phyloP scores from a whole-genome alignment of 2,888 invertebrate species.

The Parnassius mnemosyne region DNA sequence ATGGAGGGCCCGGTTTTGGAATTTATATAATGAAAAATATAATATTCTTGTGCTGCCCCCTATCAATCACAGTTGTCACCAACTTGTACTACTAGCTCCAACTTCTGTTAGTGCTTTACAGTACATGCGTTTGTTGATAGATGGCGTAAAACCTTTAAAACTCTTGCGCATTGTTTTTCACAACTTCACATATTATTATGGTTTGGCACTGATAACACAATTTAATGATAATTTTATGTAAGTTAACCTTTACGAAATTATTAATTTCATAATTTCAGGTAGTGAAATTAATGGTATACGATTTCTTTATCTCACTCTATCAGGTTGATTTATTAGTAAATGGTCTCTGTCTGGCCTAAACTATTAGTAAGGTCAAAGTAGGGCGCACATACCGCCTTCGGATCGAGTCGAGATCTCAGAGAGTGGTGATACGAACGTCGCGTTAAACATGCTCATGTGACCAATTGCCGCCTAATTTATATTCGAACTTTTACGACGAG shows the following conservation, averaged over 20 bases:
- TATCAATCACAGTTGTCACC: neutral
- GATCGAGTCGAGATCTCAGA: constrained; percentile 72
- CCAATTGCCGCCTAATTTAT: constrained; percentile 66
- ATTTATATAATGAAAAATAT: neutral
- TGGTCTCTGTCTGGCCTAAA: constrained; percentile 63
- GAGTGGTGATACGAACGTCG: constrained; percentile 73
- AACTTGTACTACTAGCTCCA: too few species aligned
- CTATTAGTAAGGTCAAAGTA: constrained; percentile 71
- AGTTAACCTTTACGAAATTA: neutral
- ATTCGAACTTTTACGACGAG: constrained; percentile 42
- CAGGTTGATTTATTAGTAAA: constrained; percentile 36
- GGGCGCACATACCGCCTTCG: constrained; percentile 67
- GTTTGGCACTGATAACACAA: neutral
- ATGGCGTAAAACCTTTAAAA: constrained; percentile 12
- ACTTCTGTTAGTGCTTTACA: neutral
- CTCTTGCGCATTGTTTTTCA: constrained; percentile 21
- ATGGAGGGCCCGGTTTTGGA: too few species aligned
- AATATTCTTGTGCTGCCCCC: constrained; percentile 6
- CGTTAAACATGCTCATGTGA: constrained; percentile 74
- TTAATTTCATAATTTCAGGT: constrained; percentile 21
- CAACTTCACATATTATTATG: neutral
- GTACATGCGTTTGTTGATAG: constrained; percentile 7
- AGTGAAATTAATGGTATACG: constrained; percentile 12
- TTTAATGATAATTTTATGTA: neutral
- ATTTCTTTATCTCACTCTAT: constrained; percentile 45